Base-by-base conservation (phyloP, 35 echinoderm and acorn worm species). In the Acanthaster planci region DNA sequence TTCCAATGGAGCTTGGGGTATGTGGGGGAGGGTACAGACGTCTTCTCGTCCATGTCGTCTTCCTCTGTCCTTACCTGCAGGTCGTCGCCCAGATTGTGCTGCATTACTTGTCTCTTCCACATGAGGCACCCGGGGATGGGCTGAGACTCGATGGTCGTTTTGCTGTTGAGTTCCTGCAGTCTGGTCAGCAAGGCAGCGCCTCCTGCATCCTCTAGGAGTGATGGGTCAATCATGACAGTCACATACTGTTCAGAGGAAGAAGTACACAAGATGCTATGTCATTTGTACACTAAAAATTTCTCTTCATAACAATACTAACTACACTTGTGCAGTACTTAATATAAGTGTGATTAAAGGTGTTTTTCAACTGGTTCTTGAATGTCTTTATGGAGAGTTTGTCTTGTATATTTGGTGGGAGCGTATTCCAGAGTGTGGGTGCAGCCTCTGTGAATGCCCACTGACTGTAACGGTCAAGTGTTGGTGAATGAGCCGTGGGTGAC, bases 141-240 rank as follows among this genome's bases (percentile, higher is more conserved):
- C 55, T 99, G 96, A 38, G 77, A 16, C 14, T 78, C 64, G 22
- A 99, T 81, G 58, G 79, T 42, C 32, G 83, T 84, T 40, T 91
- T 99, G 58, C 92, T 87, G 19, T 84, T 80, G 55, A 93, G 27
- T 16, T 56, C 55, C 81, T 99, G 92, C 0, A 99, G 85, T 60
- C 78, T 93, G 50, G 85, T 76, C 5, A 99, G 58, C 30, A 99
- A 86, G 8, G 52, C 75, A n/a, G 86, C 85, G 16, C 96, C 96
- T 35, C 85, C 82, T 18, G 38, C 22, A 17, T 82, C 86, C 77
- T 94, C 91, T 47, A 99, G 16, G 1, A 93, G 57, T 12, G 39
- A 50, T 36, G 76, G 89, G 39, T 99, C 92, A 27, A 94, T 35
- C 23, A 90, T 60, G 1, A 88, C 81, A 18, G 88, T 93, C 27